Conservation (phyloP, 2,888 invertebrate genomes). For the Pristionchus maxplancki region DNA sequence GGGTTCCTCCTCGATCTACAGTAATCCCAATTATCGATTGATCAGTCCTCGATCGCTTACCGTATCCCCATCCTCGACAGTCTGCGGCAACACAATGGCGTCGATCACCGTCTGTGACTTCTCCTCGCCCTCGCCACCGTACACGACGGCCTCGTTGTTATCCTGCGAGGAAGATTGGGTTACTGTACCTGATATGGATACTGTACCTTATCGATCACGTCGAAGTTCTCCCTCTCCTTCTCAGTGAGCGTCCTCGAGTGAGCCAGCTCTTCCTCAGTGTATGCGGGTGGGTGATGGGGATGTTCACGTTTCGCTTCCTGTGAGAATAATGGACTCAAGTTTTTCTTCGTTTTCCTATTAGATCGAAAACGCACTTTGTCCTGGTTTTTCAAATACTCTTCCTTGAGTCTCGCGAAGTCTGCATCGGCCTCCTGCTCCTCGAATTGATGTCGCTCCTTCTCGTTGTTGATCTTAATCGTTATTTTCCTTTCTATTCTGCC, state of each 20-base stretch:
- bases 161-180: neutral
- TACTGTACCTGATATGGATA: neutral
- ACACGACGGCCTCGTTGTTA: conserved; percentile 29
- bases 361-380: too few species aligned
- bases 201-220: conserved; percentile 31
- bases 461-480: neutral
- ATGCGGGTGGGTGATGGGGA: neutral
- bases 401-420: conserved; percentile 44
- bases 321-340: neutral
- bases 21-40: neutral
- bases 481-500: neutral
- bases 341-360: too few species aligned
- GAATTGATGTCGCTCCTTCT: conserved; percentile 9
- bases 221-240: neutral
- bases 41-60: neutral
- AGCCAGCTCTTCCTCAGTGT: conserved; percentile 9
- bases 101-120: conserved; percentile 16
- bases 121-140: neutral
- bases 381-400: too few species aligned
- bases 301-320: neutral
- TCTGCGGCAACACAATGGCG: neutral
- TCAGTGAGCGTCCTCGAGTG: neutral
- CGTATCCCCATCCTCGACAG: neutral
- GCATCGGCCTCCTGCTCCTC: conserved; percentile 46
- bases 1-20: conserved; percentile 12